Base-by-base conservation (phyloP, 2,113 vertebrate species). In the Sebastes fasciatus region DNA sequence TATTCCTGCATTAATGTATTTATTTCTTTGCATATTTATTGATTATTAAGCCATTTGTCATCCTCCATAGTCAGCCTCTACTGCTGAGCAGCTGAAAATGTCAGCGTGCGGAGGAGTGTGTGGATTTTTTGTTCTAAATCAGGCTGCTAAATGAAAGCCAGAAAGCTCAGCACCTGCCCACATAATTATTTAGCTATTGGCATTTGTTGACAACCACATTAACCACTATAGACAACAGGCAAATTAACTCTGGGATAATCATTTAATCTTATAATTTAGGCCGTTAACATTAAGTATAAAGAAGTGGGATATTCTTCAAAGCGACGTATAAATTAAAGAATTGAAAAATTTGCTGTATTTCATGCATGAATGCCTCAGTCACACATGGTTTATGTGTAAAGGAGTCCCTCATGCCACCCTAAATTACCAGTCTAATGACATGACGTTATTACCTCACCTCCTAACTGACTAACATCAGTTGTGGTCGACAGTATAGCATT, bases 381-480 rank as follows among this genome's bases (percentile, higher is more conserved):
- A 74, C 83, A 83, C 66, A 43, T 83, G 76, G 62, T 80, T 77
- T 74, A 54, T 74, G 65, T 71, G 74, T 17, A 49, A 65, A 77
- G 43, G 49, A 73, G 49, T 66, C 66, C 70, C 52, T 67, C 66
- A 17, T 65, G 68, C 83, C 84, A 81, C 76, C 74, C 74, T 79
- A 82, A 76, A 89, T 88, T 75, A 86, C 83, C 78, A 76, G 62
- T 34, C 62, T 87, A 90, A 91, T 83, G 81, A 80, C 67, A 70
- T 60, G 52, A 77, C 14, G 83, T 85, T 84, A 88, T 89, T 64
- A 82, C 74, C 78, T 90, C 82, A 89, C 73, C 84, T 87, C 84
- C 76, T 83, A 85, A 87, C 78, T 88, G 80, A 88, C 70, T 90
- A 67, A 58, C 74, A 75, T 88, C 72, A 89, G 75, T 86, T 89